These are phyloP conservation scores for Cerceris ruficornis DNA, from an alignment of 2,888 invertebrate species.

Conservation along the genomic window DNA sequence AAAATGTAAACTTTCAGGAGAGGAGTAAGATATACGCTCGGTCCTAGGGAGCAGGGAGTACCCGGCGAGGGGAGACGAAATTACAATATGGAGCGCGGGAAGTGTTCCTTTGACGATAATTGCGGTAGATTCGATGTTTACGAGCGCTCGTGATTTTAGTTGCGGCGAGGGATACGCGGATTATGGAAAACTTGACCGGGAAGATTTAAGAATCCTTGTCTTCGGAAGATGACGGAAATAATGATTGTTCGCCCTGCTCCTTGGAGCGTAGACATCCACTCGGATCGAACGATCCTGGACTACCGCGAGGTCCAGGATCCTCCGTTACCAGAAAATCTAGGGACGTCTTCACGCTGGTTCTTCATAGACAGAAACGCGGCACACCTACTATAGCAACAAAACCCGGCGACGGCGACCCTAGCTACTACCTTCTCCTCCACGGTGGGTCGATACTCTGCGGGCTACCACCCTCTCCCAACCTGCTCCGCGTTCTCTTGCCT, in stretches of 20 bases:
- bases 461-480: constrained; percentile 73
- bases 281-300: background rate
- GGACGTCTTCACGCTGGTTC: constrained; percentile 62
- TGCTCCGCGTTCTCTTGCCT: constrained; percentile 63
- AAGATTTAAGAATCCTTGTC: too few relatives aligned
- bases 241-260: background rate
- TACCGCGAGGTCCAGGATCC: background rate
- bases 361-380: constrained; percentile 70
- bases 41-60: constrained; percentile 1
- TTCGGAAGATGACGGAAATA: too few relatives aligned
- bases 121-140: too few relatives aligned
- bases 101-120: too few relatives aligned
- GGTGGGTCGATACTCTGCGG: constrained; percentile 81
- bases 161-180: too few relatives aligned
- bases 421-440: constrained; percentile 74
- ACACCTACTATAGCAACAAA: constrained; percentile 78
- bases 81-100: too few relatives aligned
- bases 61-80: background rate
- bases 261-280: background rate
- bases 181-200: too few relatives aligned
- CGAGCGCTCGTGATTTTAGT: background rate
- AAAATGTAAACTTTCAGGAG: constrained; percentile 36
- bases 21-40: constrained; percentile 1
- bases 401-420: constrained; percentile 78
- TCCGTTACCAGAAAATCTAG: constrained; percentile 29